Evolutionary conservation across 2,888 invertebrate species (phyloP).

Genomic region (Hydrotaea cyrtoneurina): DNA sequence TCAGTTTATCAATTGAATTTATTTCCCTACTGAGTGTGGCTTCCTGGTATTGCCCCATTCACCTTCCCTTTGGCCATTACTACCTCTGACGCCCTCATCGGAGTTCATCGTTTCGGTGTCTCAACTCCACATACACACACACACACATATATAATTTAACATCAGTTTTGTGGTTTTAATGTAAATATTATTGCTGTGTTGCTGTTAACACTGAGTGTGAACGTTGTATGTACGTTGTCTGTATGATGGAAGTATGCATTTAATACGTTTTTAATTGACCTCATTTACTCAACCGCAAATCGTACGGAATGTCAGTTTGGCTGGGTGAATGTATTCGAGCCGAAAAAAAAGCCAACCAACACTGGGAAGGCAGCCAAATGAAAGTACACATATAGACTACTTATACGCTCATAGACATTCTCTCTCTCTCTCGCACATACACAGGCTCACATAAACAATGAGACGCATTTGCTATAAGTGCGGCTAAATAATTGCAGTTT

Average conservation of each 20-base stretch:
- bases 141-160: slow-evolving; percentile 57
- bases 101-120: slow-evolving; percentile 17
- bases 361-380: background rate
- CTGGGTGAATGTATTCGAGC: background rate
- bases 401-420: background rate
- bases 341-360: background rate
- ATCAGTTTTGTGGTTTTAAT: slow-evolving; percentile 63
- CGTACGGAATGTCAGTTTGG: slow-evolving; percentile 33
- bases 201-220: background rate
- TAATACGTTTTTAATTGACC: slow-evolving; percentile 68
- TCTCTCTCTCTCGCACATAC: background rate
- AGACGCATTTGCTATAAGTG: background rate
- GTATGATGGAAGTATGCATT: slow-evolving; percentile 57
- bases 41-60: background rate
- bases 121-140: slow-evolving; percentile 41
- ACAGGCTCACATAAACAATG: too few species aligned
- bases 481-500: slow-evolving; percentile 47
- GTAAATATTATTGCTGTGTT: slow-evolving; percentile 59
- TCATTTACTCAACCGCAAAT: slow-evolving; percentile 65
- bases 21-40: background rate
- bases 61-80: background rate
- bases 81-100: background rate
- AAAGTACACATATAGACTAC: background rate
- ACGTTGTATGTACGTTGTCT: background rate
- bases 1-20: background rate